These are phyloP conservation scores for Poecilia wingei DNA, from an alignment of 2,797 vertebrate genomes.

Conservation along the genomic window DNA sequence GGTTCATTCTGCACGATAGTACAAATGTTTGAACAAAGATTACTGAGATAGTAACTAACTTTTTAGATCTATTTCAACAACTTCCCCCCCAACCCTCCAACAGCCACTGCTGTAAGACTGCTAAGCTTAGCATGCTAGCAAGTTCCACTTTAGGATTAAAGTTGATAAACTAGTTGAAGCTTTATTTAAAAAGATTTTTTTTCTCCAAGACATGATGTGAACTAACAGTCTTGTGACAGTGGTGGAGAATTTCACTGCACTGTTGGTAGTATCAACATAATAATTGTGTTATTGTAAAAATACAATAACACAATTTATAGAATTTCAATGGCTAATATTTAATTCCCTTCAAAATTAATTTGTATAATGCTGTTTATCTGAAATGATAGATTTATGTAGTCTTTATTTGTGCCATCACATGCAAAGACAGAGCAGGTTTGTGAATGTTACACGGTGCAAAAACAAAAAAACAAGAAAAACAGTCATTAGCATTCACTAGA, in stretches of 20 bases:
- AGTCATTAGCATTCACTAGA: constrained; percentile 7
- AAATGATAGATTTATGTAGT: constrained; percentile 10
- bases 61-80: too few species aligned
- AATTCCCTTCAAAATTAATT: neutral
- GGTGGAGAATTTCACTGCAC: neutral
- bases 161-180: too few species aligned
- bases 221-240: too few species aligned
- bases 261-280: neutral
- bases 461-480: constrained; percentile 24
- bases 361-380: neutral
- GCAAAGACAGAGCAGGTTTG: constrained; percentile 16
- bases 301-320: neutral
- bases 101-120: too few species aligned
- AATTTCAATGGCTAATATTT: neutral
- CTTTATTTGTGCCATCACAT: constrained; percentile 11
- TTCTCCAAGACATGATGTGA: too few species aligned
- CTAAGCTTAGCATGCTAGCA: too few species aligned
- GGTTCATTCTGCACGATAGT: neutral
- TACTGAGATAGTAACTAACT: too few species aligned
- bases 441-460: constrained; percentile 1
- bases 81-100: too few species aligned
- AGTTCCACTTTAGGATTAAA: too few species aligned
- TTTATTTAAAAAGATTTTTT: too few species aligned
- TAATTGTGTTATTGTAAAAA: neutral
- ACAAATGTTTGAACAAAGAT: neutral